Percentiles rank a stretch among this genome's conserved stretches.
phyloP scores from a whole-genome alignment of 2,888 invertebrate genomes.

The Drosophila recens region DNA sequence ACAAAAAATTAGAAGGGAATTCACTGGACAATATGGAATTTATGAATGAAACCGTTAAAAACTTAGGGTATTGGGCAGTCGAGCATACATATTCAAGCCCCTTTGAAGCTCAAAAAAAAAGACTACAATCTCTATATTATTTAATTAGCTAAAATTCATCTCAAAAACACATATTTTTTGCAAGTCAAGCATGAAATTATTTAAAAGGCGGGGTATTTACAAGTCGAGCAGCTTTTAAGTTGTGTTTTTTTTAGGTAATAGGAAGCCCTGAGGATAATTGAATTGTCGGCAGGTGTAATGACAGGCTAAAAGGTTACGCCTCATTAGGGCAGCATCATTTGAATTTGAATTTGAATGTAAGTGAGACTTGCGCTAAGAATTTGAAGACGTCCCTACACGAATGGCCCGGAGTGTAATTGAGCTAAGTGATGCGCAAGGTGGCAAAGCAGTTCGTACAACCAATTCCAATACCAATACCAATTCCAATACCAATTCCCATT shows the following conservation, averaged over 20 bases:
- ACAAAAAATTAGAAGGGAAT: neutral
- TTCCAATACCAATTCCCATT: constrained; percentile 29
- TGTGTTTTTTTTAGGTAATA: constrained; percentile 24
- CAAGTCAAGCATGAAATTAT: neutral
- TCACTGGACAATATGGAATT: neutral
- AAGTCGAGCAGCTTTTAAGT: neutral
- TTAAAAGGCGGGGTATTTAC: neutral
- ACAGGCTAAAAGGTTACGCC: constrained; percentile 52
- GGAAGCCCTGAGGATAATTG: constrained; percentile 39
- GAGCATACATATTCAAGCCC: neutral
- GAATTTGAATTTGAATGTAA: neutral
- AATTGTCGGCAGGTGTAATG: constrained; percentile 54
- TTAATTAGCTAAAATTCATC: neutral
- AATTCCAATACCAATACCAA: constrained; percentile 17
- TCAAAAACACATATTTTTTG: neutral
- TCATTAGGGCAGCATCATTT: constrained; percentile 36
- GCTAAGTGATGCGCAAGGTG: constrained; percentile 42
- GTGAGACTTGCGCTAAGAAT: constrained; percentile 1
- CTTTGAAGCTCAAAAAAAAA: neutral
- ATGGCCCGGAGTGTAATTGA: constrained; percentile 33
- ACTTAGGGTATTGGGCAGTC: neutral
- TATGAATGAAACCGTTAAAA: neutral
- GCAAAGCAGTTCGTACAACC: constrained; percentile 9
- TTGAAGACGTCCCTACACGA: constrained; percentile 14
- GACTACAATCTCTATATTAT: neutral